Conservation (phyloP, 2,797 vertebrate genomes). For the Heliangelus exortis region DNA sequence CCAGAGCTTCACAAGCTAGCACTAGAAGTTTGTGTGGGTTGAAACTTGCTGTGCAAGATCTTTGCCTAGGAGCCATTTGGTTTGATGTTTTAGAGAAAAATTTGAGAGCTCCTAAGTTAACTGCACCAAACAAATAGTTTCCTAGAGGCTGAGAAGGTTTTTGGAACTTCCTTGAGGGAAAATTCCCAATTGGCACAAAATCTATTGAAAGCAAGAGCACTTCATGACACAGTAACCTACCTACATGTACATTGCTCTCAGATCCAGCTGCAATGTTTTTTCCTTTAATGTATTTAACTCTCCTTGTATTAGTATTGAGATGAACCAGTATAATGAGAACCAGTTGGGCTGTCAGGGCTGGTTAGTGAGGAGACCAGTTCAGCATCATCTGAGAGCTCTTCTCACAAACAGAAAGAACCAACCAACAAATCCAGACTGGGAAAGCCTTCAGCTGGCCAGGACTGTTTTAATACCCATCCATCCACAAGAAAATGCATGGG, state of each 20-base stretch:
- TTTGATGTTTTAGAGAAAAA: slow-evolving; percentile 69
- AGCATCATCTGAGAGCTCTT: neutral
- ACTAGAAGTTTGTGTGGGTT: slow-evolving; percentile 60
- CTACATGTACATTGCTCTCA: neutral
- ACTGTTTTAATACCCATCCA: neutral
- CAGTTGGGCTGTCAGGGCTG: neutral
- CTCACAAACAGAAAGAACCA: neutral
- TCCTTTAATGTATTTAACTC: neutral
- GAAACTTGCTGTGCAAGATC: slow-evolving; percentile 51
- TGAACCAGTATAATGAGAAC: neutral
- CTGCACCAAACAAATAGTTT: slow-evolving; percentile 51
- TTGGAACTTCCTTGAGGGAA: slow-evolving; percentile 54
- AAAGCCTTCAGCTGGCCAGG: neutral
- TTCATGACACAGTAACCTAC: neutral
- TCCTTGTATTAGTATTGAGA: neutral
- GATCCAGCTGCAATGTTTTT: neutral
- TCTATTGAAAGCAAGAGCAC: slow-evolving; percentile 11
- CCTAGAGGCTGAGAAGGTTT: slow-evolving; percentile 33
- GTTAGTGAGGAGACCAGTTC: neutral
- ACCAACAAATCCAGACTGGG: neutral
- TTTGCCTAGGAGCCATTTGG: slow-evolving; percentile 39
- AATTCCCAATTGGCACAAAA: slow-evolving; percentile 58
- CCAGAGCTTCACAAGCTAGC: slow-evolving; percentile 50
- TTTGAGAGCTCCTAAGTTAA: slow-evolving; percentile 27
- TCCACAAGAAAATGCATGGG: neutral